Base-by-base conservation (phyloP, 2,797 vertebrate species). In the Bovichtus diacanthus region DNA sequence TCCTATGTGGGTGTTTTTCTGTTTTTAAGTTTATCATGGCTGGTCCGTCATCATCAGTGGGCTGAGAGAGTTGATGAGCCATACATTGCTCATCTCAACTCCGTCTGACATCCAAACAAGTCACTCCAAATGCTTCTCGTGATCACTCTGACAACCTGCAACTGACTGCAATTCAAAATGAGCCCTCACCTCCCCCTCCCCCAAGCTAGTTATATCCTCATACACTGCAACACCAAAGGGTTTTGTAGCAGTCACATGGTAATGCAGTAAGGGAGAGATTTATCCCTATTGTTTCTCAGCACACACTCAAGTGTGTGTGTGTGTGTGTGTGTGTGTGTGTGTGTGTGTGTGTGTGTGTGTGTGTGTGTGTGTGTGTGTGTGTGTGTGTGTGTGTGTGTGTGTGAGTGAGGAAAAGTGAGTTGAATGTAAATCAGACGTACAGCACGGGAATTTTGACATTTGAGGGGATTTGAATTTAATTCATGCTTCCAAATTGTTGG, bases 121-220 rank as follows among this genome's bases (percentile, higher is more conserved):
- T 84, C 85, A 55, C 60, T 81, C 67, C 41, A 1, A 34, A 1
- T 4, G 67, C 74, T 62, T 49, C 47, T 38, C 3, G 1, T 65
- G 38, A 85, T 88, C 74, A 47, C 49, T 75, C 46, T 65, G 86
- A 89, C 85, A 83, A 82, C 44, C 60, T 54, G 64, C 75, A 76
- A 72, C 59, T 34, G 58, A 49, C 65, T 76, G 78, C 69, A 43
- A 70, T 70, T 83, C 74, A 71, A 66, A 85, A 84, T 77, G 59
- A 81, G 31, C 62, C 68, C 1, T 0, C 18, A 31, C 18, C 23
- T 39, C 36, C 41, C 38, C 4, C 27, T 8, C 53, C 54, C 65
- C 58, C 2, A 0, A 51, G 61, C 66, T 59, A 23, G 23, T 63
- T 49, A 61, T 69, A 64, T 76, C 69, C 76, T 72, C 72, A 69